Evolutionary conservation across 2,888 invertebrate species (phyloP).

Genomic region (Spodoptera picta): DNA sequence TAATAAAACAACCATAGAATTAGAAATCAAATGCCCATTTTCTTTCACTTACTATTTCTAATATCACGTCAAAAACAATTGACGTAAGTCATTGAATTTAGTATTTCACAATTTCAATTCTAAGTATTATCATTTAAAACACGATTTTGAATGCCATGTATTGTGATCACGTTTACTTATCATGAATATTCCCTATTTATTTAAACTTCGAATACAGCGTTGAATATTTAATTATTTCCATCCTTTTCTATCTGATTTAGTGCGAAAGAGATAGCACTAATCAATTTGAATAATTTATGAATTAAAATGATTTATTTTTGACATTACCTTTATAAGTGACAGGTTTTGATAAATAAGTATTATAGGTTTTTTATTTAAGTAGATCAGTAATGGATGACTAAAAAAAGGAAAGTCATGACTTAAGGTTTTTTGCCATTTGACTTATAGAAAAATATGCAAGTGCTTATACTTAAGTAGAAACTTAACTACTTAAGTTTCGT

Average conservation of each 20-base stretch:
- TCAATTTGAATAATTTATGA: conserved; percentile 32
- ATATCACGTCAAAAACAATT: conserved; percentile 28
- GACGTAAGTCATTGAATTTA: conserved; percentile 29
- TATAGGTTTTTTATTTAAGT: conserved; percentile 1
- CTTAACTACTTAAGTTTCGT: too few relatives aligned
- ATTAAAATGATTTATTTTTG: conserved; percentile 15
- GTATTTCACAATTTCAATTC: conserved; percentile 9
- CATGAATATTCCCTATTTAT: conserved; percentile 44
- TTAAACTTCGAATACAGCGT: conserved; percentile 14
- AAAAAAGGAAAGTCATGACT: too few relatives aligned
- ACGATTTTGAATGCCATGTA: conserved; percentile 18
- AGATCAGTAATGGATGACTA: too few relatives aligned
- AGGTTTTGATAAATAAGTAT: conserved; percentile 11
- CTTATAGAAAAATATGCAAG: not conserved
- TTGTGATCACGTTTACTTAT: conserved; percentile 29
- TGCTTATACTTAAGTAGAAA: too few relatives aligned
- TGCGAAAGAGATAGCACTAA: conserved; percentile 10
- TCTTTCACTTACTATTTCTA: conserved; percentile 9
- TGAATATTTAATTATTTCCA: conserved; percentile 17
- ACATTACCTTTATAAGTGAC: not conserved
- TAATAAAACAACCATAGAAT: conserved; percentile 22
- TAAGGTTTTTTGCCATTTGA: not conserved
- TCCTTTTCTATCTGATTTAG: conserved; percentile 10
- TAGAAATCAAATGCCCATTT: conserved; percentile 27
- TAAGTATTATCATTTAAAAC: conserved; percentile 36